phyloP scores from a whole-genome alignment of 2,113 vertebrate genomes.

The Rousettus leschenaultii region DNA sequence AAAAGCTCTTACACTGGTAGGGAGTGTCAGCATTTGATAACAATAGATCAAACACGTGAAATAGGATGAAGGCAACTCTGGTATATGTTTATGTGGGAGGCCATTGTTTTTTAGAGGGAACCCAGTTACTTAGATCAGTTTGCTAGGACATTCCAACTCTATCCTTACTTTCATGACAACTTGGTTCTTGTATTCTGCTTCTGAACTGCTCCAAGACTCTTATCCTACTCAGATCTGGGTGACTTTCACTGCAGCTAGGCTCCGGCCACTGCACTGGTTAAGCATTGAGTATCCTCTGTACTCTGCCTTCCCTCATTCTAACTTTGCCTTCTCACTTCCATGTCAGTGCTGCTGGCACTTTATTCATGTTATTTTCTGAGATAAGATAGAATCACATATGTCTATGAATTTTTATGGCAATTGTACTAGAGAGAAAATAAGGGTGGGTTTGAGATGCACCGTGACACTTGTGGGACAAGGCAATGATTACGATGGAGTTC shows the following conservation, averaged over 20 bases:
- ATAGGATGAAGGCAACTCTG: not conserved
- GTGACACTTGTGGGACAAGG: not conserved
- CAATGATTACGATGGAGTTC: rapidly evolving
- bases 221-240: not conserved
- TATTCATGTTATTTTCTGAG: not conserved
- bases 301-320: not conserved
- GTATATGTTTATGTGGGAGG: not conserved
- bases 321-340: not conserved
- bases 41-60: not conserved
- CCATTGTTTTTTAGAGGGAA: not conserved
- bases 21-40: not conserved
- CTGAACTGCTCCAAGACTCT: not conserved
- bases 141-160: not conserved
- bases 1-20: not conserved
- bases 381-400: not conserved
- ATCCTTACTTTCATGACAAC: not conserved
- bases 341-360: not conserved
- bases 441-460: not conserved
- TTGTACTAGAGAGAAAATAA: not conserved
- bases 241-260: rapidly evolving
- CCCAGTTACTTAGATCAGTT: not conserved
- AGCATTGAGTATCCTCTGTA: rapidly evolving
- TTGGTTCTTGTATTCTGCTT: not conserved
- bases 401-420: not conserved
- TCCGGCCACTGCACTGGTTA: not conserved